phyloP scores from a whole-genome alignment of 2,797 vertebrate species.

The Uromys caudimaculatus region DNA sequence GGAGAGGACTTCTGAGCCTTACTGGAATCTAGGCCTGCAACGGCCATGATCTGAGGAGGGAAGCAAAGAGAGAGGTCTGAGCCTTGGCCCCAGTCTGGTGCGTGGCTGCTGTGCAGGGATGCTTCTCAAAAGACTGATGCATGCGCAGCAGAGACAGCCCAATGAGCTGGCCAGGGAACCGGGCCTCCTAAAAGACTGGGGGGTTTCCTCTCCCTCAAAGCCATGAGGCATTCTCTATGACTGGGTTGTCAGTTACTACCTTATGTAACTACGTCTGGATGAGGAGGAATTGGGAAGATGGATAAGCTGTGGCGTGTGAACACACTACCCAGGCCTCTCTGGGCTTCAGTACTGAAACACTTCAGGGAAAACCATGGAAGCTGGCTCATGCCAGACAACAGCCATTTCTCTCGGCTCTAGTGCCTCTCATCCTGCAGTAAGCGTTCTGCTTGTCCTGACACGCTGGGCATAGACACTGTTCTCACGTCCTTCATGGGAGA shows the following conservation, averaged over 20 bases:
- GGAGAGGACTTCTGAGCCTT: slow-evolving; percentile 97
- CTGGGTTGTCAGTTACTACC: not conserved
- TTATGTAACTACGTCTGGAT: not conserved
- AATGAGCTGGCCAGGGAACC: not conserved
- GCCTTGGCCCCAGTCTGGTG: not conserved
- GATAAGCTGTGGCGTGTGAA: not conserved
- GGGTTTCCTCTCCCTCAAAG: not conserved
- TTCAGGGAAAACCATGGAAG: not conserved
- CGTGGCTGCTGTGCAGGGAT: fast-evolving
- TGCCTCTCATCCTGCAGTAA: fast-evolving
- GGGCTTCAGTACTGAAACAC: fast-evolving
- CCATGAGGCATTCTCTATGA: not conserved
- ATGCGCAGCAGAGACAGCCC: no score
- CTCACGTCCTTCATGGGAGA: not conserved
- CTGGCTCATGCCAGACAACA: not conserved
- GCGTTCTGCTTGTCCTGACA: not conserved
- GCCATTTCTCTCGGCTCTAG: not conserved
- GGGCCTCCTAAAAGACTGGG: not conserved
- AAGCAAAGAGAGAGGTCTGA: not conserved
- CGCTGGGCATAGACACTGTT: not conserved
- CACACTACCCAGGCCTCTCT: not conserved
- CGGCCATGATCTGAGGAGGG: slow-evolving; percentile 96
- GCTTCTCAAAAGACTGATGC: not conserved
- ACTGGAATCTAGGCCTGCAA: slow-evolving; percentile 97
- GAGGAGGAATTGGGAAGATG: not conserved